Percentiles rank a stretch among this genome's conserved stretches.
Conservation (phyloP, 2,888 invertebrate species). For the Nephrotoma flavescens region DNA sequence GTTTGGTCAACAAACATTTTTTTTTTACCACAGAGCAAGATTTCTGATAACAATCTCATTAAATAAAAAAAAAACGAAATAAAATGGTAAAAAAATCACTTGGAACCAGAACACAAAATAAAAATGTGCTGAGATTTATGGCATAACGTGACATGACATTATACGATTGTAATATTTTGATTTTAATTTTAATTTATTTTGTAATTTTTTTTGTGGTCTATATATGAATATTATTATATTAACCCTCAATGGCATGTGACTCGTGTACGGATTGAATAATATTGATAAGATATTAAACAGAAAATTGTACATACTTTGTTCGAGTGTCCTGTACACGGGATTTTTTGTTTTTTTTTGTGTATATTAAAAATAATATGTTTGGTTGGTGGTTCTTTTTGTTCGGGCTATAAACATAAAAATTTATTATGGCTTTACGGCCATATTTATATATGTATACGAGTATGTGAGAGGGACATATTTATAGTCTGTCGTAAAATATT, state of each 20-base stretch:
- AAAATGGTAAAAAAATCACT: background rate
- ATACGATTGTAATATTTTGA: background rate
- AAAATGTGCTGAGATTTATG: slow-evolving; percentile 1
- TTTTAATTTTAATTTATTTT: background rate
- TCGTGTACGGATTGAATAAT: background rate
- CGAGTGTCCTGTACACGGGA: background rate
- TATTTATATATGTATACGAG: background rate
- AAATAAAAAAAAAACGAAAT: background rate
- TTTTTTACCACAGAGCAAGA: background rate
- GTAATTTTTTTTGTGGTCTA: background rate
- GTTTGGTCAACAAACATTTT: background rate
- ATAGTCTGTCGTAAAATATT: background rate
- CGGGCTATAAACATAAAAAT: background rate
- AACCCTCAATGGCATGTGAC: background rate
- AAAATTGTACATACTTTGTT: background rate
- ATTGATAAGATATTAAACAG: background rate
- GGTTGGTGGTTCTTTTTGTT: background rate
- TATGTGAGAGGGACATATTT: background rate
- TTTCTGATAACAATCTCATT: background rate
- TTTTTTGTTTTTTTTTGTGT: background rate
- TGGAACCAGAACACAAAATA: background rate
- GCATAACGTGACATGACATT: slow-evolving; percentile 2
- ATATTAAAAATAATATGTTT: background rate
- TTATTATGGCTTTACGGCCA: background rate
- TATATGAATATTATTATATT: background rate